Evolutionary conservation across 2,113 vertebrate species (phyloP).

Genomic region (Aspidoscelis tigris): DNA sequence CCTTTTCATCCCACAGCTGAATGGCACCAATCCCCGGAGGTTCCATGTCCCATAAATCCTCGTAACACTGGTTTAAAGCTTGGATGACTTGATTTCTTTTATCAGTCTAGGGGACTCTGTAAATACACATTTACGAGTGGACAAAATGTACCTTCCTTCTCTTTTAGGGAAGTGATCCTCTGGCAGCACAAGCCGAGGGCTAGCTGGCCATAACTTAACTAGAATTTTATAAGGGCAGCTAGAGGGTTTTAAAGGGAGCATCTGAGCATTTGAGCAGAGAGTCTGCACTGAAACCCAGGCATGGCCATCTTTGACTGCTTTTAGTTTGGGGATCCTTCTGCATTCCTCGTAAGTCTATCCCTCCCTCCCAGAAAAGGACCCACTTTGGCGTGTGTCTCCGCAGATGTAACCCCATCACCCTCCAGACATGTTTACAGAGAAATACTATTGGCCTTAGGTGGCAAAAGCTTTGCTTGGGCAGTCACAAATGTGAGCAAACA

Average conservation of each 20-base stretch:
- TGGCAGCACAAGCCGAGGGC: too few relatives aligned
- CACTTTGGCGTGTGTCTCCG: background rate
- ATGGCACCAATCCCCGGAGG: too few relatives aligned
- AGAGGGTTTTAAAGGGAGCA: background rate
- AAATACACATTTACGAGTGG: too few relatives aligned
- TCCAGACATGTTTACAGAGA: conserved; percentile 19
- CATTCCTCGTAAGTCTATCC: too few relatives aligned
- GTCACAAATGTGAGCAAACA: background rate
- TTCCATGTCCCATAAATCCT: too few relatives aligned
- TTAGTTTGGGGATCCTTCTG: background rate
- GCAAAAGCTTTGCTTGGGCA: background rate
- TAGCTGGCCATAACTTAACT: background rate
- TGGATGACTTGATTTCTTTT: too few relatives aligned
- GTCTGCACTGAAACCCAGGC: background rate
- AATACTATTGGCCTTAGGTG: conserved; percentile 33
- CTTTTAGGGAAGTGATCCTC: background rate
- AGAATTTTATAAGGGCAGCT: background rate
- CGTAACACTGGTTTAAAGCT: too few relatives aligned
- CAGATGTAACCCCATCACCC: conserved; percentile 14
- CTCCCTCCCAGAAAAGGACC: too few relatives aligned
- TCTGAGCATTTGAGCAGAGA: background rate
- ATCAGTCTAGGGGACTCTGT: too few relatives aligned
- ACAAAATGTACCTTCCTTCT: too few relatives aligned
- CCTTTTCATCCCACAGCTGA: too few relatives aligned
- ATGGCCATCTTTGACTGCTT: background rate